Percentiles rank a stretch among this genome's conserved stretches.
These are phyloP conservation scores for Vimba vimba DNA, from an alignment of 2,113 vertebrate species.

Conservation along the genomic window DNA sequence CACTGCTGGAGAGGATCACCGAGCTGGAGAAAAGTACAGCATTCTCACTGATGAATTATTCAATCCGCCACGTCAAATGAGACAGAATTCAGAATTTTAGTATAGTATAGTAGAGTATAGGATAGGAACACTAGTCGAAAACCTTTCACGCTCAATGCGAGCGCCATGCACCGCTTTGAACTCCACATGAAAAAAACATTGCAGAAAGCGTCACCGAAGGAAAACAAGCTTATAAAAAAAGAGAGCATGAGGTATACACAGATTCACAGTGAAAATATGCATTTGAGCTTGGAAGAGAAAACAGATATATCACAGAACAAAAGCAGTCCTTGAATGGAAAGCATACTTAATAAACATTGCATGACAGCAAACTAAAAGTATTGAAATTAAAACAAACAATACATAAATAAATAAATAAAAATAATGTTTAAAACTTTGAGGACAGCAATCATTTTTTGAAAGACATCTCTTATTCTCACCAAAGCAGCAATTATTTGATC, in stretches of 20 bases:
- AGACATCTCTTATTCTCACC: neutral
- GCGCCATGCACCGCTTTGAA: neutral
- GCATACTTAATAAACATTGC: neutral
- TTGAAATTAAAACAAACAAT: slow-evolving; percentile 7
- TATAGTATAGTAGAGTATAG: neutral
- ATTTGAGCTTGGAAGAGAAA: neutral
- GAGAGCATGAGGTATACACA: neutral
- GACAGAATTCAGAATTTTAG: neutral
- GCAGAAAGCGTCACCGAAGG: neutral
- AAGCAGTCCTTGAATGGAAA: slow-evolving; percentile 18
- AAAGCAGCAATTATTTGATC: neutral
- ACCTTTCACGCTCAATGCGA: neutral
- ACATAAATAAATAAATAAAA: neutral
- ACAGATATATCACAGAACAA: neutral
- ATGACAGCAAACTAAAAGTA: neutral
- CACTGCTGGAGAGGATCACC: slow-evolving; percentile 89
- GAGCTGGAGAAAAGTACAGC: slow-evolving; percentile 91
- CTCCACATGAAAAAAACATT: slow-evolving; percentile 14
- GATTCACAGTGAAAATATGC: neutral
- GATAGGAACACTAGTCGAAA: neutral
- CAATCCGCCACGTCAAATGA: slow-evolving; percentile 13
- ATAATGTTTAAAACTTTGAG: neutral
- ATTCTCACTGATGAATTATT: neutral
- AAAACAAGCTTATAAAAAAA: neutral
- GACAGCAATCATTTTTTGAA: neutral